Evolutionary conservation across 1,140 invertebrate genomes (phyloP).

Genomic region (Drosophila setifemur): DNA sequence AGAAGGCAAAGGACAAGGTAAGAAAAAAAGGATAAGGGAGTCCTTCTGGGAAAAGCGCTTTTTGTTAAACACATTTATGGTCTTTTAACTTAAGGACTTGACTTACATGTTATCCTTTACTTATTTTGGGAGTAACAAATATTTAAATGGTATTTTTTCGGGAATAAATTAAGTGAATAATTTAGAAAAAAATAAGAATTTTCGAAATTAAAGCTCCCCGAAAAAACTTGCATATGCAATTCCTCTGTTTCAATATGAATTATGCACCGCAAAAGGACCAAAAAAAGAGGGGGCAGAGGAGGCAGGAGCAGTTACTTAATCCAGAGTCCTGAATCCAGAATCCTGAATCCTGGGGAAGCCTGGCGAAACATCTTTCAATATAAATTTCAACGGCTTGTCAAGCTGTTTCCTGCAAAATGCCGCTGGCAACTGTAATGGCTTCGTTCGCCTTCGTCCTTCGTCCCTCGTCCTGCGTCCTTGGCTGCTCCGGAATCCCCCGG

Average conservation of each 20-base stretch:
- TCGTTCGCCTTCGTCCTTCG: constrained; percentile 2
- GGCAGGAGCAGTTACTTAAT: constrained; percentile 56
- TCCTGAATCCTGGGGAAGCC: too few relatives aligned
- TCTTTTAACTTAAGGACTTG: constrained; percentile 1
- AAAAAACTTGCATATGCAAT: constrained; percentile 19
- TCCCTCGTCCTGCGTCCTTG: not conserved
- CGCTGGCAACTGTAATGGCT: constrained; percentile 54
- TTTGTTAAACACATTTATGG: constrained; percentile 5
- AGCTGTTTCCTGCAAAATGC: constrained; percentile 64
- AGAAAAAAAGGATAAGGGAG: not conserved
- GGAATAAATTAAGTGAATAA: not conserved
- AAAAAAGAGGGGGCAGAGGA: not conserved
- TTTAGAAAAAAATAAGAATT: not conserved
- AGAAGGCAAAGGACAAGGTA: too few relatives aligned
- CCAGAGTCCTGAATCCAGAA: constrained; percentile 29
- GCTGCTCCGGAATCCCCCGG: not conserved
- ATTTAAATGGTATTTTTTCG: not conserved
- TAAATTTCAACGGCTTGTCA: constrained; percentile 80
- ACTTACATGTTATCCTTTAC: not conserved
- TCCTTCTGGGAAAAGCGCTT: not conserved
- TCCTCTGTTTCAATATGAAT: constrained; percentile 28
- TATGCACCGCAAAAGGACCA: constrained; percentile 24
- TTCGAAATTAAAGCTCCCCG: not conserved
- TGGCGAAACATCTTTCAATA: constrained; percentile 75
- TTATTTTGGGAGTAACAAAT: not conserved